Conservation (phyloP, 2,113 vertebrate genomes). For the Apus apus region DNA sequence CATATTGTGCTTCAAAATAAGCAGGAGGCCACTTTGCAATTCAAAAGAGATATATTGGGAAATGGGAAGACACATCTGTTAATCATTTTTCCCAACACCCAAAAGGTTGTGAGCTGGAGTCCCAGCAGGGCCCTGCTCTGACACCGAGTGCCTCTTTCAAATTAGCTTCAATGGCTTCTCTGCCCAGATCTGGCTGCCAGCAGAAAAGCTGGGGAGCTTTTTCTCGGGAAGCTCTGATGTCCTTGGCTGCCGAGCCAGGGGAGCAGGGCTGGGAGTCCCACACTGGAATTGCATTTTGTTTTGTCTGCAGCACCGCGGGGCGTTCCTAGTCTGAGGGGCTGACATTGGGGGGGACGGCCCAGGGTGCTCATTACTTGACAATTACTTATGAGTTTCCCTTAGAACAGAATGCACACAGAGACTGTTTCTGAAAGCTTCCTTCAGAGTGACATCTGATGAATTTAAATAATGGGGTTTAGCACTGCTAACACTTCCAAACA, state of each 20-base stretch:
- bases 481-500: conserved; percentile 48
- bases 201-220: background rate
- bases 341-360: conserved; percentile 29
- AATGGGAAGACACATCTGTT: conserved; percentile 30
- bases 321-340: background rate
- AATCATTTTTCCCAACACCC: background rate
- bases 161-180: background rate
- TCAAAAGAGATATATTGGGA: conserved; percentile 50
- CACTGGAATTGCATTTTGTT: background rate
- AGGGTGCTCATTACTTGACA: conserved; percentile 39
- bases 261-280: background rate
- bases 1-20: conserved; percentile 69
- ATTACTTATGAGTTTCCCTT: background rate
- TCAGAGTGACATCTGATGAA: conserved; percentile 52
- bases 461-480: conserved; percentile 40
- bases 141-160: background rate
- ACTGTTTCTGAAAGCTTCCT: conserved; percentile 33
- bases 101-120: background rate
- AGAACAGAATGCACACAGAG: background rate
- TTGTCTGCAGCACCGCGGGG: background rate
- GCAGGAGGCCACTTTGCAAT: conserved; percentile 65
- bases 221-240: background rate
- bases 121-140: background rate
- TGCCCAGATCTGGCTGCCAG: background rate
- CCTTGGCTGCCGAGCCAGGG: background rate